These are phyloP conservation scores for Lampris incognitus DNA, from an alignment of 2,113 vertebrate genomes.

Conservation along the genomic window DNA sequence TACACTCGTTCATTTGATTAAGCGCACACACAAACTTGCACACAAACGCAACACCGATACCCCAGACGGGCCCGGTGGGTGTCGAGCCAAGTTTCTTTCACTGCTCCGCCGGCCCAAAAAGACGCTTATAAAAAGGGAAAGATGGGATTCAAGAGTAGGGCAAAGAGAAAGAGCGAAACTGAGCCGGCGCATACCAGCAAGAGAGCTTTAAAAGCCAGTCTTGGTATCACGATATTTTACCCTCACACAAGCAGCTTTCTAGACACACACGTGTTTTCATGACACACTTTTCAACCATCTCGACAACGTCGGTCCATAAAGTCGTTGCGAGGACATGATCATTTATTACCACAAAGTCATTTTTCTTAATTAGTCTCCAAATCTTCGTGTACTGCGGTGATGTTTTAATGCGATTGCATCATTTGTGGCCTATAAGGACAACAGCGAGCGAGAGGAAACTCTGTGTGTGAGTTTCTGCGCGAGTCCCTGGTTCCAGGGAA, in stretches of 20 bases:
- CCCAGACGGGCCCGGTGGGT: constrained; percentile 9
- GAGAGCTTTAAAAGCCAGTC: constrained; percentile 4
- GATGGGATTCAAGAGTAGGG: constrained; percentile 36
- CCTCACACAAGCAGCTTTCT: background rate
- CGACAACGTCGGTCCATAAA: constrained; percentile 9
- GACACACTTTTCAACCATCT: background rate
- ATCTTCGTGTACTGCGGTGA: no score
- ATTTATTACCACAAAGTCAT: constrained; percentile 14
- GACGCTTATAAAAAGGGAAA: constrained; percentile 23
- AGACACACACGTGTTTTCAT: constrained; percentile 8
- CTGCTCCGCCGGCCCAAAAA: constrained; percentile 4
- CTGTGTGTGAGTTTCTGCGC: background rate
- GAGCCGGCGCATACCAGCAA: constrained; percentile 32
- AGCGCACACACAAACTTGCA: constrained; percentile 6
- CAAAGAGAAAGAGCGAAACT: constrained; percentile 38
- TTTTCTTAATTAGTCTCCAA: no score
- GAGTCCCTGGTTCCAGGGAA: constrained; percentile 59
- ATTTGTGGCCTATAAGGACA: no score
- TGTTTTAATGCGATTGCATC: no score
- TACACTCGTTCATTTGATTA: constrained; percentile 9
- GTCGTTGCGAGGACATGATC: constrained; percentile 28
- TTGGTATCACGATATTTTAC: constrained; percentile 13
- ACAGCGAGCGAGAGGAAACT: no score
- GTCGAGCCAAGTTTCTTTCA: constrained; percentile 34
- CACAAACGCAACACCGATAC: background rate